phyloP scores from a whole-genome alignment of 1,140 invertebrate genomes.

The Drosophila insularis region DNA sequence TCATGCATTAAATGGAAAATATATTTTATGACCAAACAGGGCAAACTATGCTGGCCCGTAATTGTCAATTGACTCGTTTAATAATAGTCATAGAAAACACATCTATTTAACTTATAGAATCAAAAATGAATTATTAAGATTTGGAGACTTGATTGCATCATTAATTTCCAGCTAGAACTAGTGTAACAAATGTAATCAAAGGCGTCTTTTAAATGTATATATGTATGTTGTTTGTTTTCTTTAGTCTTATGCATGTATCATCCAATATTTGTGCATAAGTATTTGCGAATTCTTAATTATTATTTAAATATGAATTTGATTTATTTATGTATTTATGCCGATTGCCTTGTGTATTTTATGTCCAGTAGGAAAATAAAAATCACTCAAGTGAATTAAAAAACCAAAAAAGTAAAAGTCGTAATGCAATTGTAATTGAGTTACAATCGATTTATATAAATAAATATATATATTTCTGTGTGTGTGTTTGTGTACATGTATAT shows the following conservation, averaged over 20 bases:
- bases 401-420: neutral
- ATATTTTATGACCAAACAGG: too few relatives aligned
- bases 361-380: conserved; percentile 13
- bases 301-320: neutral
- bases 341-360: neutral
- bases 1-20: too few relatives aligned
- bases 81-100: too few relatives aligned
- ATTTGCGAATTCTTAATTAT: conserved; percentile 14
- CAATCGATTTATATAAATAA: conserved; percentile 4
- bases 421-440: conserved; percentile 16
- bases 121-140: too few relatives aligned
- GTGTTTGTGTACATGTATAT: neutral
- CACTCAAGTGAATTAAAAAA: conserved; percentile 12
- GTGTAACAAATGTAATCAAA: too few relatives aligned
- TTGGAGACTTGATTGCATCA: too few relatives aligned
- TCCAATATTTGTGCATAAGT: conserved; percentile 35
- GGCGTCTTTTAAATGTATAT: too few relatives aligned
- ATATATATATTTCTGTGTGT: neutral
- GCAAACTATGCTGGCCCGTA: too few relatives aligned
- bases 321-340: conserved; percentile 11
- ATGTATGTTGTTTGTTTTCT: neutral
- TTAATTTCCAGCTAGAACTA: too few relatives aligned
- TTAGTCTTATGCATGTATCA: neutral
- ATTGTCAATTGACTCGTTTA: too few relatives aligned
- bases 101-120: too few relatives aligned